phyloP scores from a whole-genome alignment of 2,888 invertebrate species.

The Lycophotia porphyrea region DNA sequence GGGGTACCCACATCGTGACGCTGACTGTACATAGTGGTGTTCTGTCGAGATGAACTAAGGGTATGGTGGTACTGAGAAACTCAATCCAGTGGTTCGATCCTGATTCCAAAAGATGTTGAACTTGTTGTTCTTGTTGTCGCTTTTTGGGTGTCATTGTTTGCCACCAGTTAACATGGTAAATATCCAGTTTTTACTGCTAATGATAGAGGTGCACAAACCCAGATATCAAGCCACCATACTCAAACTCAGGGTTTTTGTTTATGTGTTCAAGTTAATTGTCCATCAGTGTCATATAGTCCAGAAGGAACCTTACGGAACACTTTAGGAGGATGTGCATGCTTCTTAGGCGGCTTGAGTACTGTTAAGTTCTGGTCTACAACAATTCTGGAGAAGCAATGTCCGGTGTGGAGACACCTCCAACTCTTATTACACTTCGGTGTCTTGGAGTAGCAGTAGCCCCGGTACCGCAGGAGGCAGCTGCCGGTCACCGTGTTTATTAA shows the following conservation, averaged over 20 bases:
- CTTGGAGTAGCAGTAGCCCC: constrained; percentile 68
- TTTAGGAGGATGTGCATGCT: constrained; percentile 66
- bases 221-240: background rate
- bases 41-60: too few species aligned
- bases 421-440: constrained; percentile 57
- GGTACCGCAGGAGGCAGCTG: constrained; percentile 65
- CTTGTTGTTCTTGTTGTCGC: too few species aligned
- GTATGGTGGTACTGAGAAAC: too few species aligned
- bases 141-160: too few species aligned
- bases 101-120: too few species aligned
- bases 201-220: background rate
- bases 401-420: constrained; percentile 75
- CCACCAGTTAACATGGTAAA: too few species aligned
- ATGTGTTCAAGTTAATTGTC: constrained; percentile 23
- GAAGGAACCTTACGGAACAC: constrained; percentile 25
- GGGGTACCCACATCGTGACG: too few species aligned
- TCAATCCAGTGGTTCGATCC: too few species aligned
- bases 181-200: too few species aligned
- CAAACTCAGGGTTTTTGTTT: constrained; percentile 6
- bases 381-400: constrained; percentile 67
- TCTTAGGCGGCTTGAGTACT: constrained; percentile 45
- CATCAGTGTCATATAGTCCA: constrained; percentile 47
- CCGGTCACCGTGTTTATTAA: constrained; percentile 66
- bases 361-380: constrained; percentile 50
- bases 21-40: too few species aligned